phyloP scores from a whole-genome alignment of 2,888 invertebrate species.

The Troides helena region DNA sequence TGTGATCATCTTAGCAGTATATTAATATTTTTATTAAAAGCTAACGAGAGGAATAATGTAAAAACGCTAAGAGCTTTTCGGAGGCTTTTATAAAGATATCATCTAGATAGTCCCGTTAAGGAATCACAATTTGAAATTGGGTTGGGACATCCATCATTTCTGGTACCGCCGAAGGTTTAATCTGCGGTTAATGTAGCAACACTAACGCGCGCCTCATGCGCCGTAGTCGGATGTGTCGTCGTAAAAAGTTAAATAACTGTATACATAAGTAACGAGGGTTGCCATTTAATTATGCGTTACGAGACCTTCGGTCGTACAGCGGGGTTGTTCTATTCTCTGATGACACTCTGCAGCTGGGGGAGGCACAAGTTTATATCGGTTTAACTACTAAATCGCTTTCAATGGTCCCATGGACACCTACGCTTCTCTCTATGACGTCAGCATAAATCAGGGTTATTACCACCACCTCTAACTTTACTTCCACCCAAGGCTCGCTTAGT shows the following conservation, averaged over 20 bases:
- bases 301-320: too few relatives aligned
- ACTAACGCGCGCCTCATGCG: conserved; percentile 40
- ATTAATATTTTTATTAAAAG: too few relatives aligned
- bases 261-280: not conserved
- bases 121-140: conserved; percentile 17
- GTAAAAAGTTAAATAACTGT: conserved; percentile 15
- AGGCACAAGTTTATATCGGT: too few relatives aligned
- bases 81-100: not conserved
- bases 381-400: too few relatives aligned
- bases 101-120: conserved; percentile 1
- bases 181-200: conserved; percentile 51
- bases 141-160: conserved; percentile 21
- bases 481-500: too few relatives aligned
- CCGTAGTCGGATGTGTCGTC: not conserved
- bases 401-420: too few relatives aligned
- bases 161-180: conserved; percentile 37
- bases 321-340: too few relatives aligned
- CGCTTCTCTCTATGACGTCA: too few relatives aligned
- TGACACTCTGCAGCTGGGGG: too few relatives aligned
- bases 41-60: not conserved
- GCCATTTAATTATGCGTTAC: not conserved
- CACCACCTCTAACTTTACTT: too few relatives aligned
- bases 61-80: not conserved
- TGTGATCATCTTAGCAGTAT: too few relatives aligned
- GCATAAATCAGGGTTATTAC: too few relatives aligned